Evolutionary conservation across 2,113 vertebrate genomes (phyloP).

Genomic region (Bufo bufo): DNA sequence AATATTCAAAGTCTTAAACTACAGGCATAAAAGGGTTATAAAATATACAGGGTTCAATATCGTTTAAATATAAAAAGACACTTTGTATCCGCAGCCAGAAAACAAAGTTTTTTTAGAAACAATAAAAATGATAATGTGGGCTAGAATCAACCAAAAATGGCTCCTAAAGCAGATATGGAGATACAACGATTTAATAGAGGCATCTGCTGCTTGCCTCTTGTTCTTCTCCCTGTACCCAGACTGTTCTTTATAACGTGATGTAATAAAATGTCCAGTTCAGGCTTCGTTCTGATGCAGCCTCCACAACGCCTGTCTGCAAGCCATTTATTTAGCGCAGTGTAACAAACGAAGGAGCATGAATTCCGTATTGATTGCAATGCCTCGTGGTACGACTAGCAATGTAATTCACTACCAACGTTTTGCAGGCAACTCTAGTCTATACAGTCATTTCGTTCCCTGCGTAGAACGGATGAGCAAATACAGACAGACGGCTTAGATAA

Average conservation of each 20-base stretch:
- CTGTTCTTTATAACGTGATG: not conserved
- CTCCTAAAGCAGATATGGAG: not conserved
- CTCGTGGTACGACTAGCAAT: slow-evolving; percentile 5
- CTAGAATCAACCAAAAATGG: not conserved
- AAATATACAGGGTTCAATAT: not conserved
- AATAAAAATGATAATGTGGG: not conserved
- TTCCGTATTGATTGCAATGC: slow-evolving; percentile 15
- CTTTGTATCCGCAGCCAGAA: not conserved
- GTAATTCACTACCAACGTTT: slow-evolving; percentile 18
- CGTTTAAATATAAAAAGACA: not conserved
- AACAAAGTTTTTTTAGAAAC: not conserved
- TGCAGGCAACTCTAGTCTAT: not conserved
- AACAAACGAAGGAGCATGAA: slow-evolving; percentile 5
- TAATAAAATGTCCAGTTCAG: not conserved
- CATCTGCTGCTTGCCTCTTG: not conserved
- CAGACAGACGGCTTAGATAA: not conserved
- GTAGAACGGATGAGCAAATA: not conserved
- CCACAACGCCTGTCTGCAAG: not conserved
- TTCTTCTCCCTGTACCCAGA: not conserved
- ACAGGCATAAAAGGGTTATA: not conserved
- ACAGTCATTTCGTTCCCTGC: not conserved
- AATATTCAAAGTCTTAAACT: not conserved
- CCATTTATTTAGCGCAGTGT: not conserved
- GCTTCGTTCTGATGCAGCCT: slow-evolving; percentile 7
- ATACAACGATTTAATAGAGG: slow-evolving; percentile 4